These are phyloP conservation scores for Ramazzottius varieornatus DNA, from an alignment of 2,888 invertebrate genomes.

Conservation along the genomic window DNA sequence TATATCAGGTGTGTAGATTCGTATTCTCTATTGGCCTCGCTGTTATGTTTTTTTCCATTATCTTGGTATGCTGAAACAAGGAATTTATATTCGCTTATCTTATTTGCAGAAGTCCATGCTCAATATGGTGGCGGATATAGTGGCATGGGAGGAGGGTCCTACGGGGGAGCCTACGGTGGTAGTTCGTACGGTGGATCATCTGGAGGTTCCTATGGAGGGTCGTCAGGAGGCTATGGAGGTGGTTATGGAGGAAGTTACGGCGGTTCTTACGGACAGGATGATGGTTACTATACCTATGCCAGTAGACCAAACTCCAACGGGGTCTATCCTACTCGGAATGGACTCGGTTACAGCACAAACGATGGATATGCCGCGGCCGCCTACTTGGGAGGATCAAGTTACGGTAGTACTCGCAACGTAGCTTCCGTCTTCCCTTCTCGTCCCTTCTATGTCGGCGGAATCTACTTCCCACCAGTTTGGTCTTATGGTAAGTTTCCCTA, in stretches of 20 bases:
- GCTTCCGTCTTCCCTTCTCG: constrained; percentile 1
- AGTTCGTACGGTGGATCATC: not conserved
- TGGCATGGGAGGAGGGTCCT: too few species aligned
- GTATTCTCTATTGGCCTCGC: too few species aligned
- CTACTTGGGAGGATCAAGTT: not conserved
- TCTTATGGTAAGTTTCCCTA: too few species aligned
- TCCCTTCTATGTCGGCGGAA: not conserved
- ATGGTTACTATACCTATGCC: not conserved
- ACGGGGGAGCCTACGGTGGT: not conserved
- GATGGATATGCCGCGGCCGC: not conserved
- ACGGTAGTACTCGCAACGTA: not conserved
- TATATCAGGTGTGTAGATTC: too few species aligned
- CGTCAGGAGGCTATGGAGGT: not conserved
- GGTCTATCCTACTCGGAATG: not conserved
- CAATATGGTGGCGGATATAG: not conserved
- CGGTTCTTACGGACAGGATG: not conserved
- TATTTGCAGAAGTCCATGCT: not conserved
- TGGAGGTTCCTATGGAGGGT: not conserved
- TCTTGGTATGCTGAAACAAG: too few species aligned
- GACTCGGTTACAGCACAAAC: not conserved
- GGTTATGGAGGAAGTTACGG: not conserved
- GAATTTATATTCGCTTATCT: too few species aligned
- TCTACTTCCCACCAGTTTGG: too few species aligned
- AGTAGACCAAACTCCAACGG: too few species aligned
- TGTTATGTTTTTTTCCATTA: too few species aligned